Evolutionary conservation across 2,888 invertebrate species (phyloP), one percentile per base, ranked within the genome.

Genomic region (Caenorhabditis wallacei): DNA sequence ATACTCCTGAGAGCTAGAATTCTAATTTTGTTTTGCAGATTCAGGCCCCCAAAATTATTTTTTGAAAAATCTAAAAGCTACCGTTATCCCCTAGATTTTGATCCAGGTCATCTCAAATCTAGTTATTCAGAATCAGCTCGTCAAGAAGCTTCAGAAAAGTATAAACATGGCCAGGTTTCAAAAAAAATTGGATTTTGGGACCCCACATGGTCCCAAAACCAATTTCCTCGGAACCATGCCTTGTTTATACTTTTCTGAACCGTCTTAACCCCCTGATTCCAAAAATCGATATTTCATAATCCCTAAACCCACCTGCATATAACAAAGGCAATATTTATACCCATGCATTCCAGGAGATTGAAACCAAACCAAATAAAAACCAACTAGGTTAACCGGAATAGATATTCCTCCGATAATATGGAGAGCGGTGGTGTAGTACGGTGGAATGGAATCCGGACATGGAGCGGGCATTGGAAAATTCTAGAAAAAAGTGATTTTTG

Each of bases 241-340:
- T n/a, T n/a, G n/a, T n/a, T n/a, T n/a, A n/a, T n/a, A n/a, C n/a
- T n/a, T n/a, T n/a, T n/a, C n/a, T n/a, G 5, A 16, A 16, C n/a
- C 4, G 8, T 30, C 48, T 30, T 16, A 16, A 20, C 16, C 54
- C 10, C 10, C 10, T 37, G 37, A 37, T 7, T 37, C 37, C 37
- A 7, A 7, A 4, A 37, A 37, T 37, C n/a, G n/a, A n/a, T n/a
- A n/a, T n/a, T n/a, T n/a, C n/a, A n/a, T n/a, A n/a, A n/a, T n/a
- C 30, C 4, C 30, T 30, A 30, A 48, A 3, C 18, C 37, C 5
- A 72, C 72, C 72, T 72, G 72, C 61, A 72, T 63, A 63, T 78
- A 78, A 30, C 48, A 13, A 26, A 69, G 26, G 18, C 78, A 78
- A 54, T 61, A 61, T 51, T 78, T 78, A 22, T 78, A 78, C 16